Evolutionary conservation across 1,140 invertebrate species (phyloP).

Genomic region (Drosophila baimaii): DNA sequence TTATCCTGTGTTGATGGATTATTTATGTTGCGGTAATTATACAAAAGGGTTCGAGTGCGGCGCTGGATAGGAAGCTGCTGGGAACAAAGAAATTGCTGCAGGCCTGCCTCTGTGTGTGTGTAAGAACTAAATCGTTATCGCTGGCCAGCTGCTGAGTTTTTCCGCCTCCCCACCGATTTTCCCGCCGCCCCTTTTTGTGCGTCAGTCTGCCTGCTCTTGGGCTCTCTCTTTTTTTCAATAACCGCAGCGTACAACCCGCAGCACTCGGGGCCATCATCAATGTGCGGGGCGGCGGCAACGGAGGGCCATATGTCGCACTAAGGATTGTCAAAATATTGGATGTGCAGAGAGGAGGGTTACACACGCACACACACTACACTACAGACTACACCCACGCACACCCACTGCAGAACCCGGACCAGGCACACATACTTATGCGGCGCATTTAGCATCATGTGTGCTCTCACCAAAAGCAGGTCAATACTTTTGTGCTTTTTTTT

Average conservation of each 20-base stretch:
- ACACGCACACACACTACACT: no score
- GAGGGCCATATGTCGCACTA: slow-evolving; percentile 45
- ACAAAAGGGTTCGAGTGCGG: slow-evolving; percentile 45
- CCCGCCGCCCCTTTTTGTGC: slow-evolving; percentile 4
- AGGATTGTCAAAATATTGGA: slow-evolving; percentile 73
- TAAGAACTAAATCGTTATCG: slow-evolving; percentile 43
- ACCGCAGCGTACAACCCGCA: slow-evolving; percentile 44
- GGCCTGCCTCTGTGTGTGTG: slow-evolving; percentile 41
- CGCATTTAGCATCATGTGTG: slow-evolving; percentile 39
- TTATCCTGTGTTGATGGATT: slow-evolving; percentile 63
- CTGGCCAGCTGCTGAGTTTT: slow-evolving; percentile 35
- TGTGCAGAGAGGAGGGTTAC: neutral
- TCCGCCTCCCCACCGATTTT: neutral
- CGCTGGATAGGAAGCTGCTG: neutral
- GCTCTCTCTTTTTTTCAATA: slow-evolving; percentile 31
- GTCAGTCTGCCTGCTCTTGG: slow-evolving; percentile 7
- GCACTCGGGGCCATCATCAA: slow-evolving; percentile 44
- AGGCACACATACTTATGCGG: slow-evolving; percentile 20
- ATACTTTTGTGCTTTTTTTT: slow-evolving; percentile 61
- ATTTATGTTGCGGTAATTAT: slow-evolving; percentile 77
- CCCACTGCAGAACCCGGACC: neutral
- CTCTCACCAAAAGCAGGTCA: slow-evolving; percentile 61
- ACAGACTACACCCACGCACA: neutral
- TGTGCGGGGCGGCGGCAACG: neutral
- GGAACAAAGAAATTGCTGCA: slow-evolving; percentile 53